A percentile compares a stretch with the other conserved stretches of the same genome.
Evolutionary conservation across 2,113 vertebrate genomes (phyloP).

Genomic region (Lampris incognitus): DNA sequence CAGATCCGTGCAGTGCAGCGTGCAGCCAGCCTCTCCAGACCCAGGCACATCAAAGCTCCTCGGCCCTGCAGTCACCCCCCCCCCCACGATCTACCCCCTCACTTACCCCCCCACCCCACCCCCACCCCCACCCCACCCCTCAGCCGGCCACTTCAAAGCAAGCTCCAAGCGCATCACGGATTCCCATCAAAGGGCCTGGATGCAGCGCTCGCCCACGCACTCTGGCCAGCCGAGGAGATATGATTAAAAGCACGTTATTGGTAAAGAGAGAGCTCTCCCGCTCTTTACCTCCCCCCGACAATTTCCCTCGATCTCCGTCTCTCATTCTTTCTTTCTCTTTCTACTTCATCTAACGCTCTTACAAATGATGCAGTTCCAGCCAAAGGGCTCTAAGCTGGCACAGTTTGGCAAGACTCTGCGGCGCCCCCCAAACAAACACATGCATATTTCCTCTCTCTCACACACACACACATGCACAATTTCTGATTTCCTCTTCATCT

Average conservation of each 20-base stretch:
- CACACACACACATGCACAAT: constrained; percentile 2
- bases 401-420: constrained; percentile 41
- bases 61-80: constrained; percentile 59
- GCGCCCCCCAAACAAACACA: constrained; percentile 18
- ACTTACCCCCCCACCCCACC: background rate
- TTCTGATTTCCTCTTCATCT: too few relatives aligned
- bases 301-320: background rate
- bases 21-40: constrained; percentile 79
- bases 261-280: background rate
- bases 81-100: background rate
- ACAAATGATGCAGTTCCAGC: constrained; percentile 36
- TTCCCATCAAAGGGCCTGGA: constrained; percentile 85
- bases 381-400: constrained; percentile 44
- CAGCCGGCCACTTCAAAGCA: constrained; percentile 85
- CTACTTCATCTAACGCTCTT: constrained; percentile 2
- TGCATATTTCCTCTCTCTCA: background rate
- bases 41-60: constrained; percentile 79
- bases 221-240: constrained; percentile 71
- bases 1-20: constrained; percentile 83
- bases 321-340: background rate
- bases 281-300: constrained; percentile 39
- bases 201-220: constrained; percentile 67
- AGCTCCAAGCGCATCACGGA: constrained; percentile 82
- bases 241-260: constrained; percentile 79
- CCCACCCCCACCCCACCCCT: constrained; percentile 54